Base-by-base conservation (phyloP, 35 echinoderm and acorn worm species). In the Diadema setosum region DNA sequence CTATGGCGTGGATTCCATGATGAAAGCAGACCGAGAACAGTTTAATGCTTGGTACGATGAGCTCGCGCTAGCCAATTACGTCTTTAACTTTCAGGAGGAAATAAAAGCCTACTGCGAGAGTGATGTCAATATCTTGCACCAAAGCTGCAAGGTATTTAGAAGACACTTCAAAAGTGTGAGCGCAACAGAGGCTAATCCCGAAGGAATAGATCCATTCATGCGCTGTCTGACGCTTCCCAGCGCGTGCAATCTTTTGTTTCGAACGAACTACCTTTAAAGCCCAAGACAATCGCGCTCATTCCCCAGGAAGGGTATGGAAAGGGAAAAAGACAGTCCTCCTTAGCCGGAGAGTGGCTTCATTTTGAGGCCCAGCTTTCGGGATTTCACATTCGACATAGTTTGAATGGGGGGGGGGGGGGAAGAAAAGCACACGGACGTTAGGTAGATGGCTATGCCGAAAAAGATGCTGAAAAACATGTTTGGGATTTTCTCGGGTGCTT, bases 351-450 rank as follows among this genome's bases (percentile, higher is more conserved):
- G 18, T 61, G 58, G 58, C 58, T 61, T 4, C 58, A 61, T 3
- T 20, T 24, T 20, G 15, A 61, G 30, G 0, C 3, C 58, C 8
- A 40, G 20, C n/a, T 43, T 29, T 84, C 26, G n/a, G 50, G 55
- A 30, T 50, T 91, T 7, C 34, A 85, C 55, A 91, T 91, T n/a
- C 14, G 85, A 45, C 89, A 91, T 84, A 82, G 64, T 16, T 37
- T 27, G 25, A 90, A 90, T 69, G 82, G 59, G 12, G 67, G 89
- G 6, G 65, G 85, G n/a, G n/a, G n/a, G n/a, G n/a, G n/a, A 43
- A 41, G 57, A 73, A 48, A 16, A 30, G 63, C 73, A 18, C 50
- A 59, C 2, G 31, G 32, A 3, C 69, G 81, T 31, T 52, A 65
- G 65, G 89, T 91, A 5, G 81, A 91, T 58, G 89, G 88, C 16